Conservation (phyloP, 2,888 invertebrate species). For the Callimorpha dominula region DNA sequence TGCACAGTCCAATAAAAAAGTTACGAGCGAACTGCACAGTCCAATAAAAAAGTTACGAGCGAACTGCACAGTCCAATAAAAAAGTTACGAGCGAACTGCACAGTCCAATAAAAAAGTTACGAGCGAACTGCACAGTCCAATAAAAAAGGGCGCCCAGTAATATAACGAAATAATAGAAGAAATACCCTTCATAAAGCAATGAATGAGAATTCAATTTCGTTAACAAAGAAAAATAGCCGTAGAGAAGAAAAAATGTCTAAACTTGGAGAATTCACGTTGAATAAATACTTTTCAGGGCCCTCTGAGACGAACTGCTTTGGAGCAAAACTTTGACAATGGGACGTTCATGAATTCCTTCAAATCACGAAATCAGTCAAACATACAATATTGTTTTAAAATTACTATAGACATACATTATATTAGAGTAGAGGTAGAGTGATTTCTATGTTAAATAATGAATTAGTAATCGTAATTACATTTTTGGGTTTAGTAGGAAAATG, state of each 20-base stretch:
- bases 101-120: conserved; percentile 30
- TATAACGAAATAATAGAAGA: conserved; percentile 64
- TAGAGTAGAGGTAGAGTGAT: background rate
- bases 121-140: conserved; percentile 31
- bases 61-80: conserved; percentile 37
- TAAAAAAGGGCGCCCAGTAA: conserved; percentile 41
- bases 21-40: conserved; percentile 28
- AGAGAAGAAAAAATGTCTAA: conserved; percentile 44
- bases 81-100: conserved; percentile 35
- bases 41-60: conserved; percentile 40
- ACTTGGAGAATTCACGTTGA: conserved; percentile 49
- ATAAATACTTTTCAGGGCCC: conserved; percentile 58
- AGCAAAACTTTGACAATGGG: conserved; percentile 37
- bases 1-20: conserved; percentile 38
- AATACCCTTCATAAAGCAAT: conserved; percentile 71
- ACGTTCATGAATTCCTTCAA: conserved; percentile 27
- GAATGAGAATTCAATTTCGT: conserved; percentile 77
- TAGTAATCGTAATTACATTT: background rate
- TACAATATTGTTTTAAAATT: conserved; percentile 14
- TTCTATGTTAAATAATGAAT: background rate
- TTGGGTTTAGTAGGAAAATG: background rate
- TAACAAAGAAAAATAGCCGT: conserved; percentile 74
- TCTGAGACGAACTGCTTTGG: conserved; percentile 19
- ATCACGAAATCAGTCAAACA: conserved; percentile 23
- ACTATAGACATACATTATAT: conserved; percentile 1